A percentile compares a stretch with the other conserved stretches of the same genome.
These are phyloP conservation scores for Microplitis deprimator DNA, from an alignment of 2,888 invertebrate species.

Conservation along the genomic window DNA sequence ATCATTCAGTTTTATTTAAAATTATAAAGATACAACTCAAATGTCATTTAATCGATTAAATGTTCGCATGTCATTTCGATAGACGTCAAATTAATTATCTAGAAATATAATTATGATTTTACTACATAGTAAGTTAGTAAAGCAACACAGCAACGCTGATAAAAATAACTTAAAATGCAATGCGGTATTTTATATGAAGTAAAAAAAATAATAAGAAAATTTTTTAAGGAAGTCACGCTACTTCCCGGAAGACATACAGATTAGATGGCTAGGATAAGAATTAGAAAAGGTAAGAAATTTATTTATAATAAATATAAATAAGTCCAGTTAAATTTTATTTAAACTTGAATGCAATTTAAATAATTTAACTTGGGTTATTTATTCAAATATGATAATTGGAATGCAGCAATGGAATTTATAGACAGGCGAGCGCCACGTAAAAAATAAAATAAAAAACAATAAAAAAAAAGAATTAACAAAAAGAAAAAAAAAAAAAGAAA, in stretches of 20 bases:
- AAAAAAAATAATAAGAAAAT: slow-evolving; percentile 15
- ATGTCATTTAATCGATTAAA: background rate
- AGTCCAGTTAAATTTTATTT: background rate
- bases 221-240: background rate
- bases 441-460: background rate
- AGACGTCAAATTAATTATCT: background rate
- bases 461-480: background rate
- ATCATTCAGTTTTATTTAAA: no score
- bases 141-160: slow-evolving; percentile 8
- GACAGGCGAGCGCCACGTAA: background rate
- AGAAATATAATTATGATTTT: background rate
- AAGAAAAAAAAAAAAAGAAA: background rate
- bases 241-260: slow-evolving; percentile 1
- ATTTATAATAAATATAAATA: background rate
- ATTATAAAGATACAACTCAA: background rate
- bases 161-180: slow-evolving; percentile 28
- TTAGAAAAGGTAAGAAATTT: background rate
- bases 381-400: background rate
- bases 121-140: background rate
- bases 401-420: background rate
- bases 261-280: slow-evolving; percentile 11
- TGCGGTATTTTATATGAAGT: background rate
- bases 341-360: background rate
- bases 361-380: background rate
- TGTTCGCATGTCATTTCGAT: no score